Conservation (phyloP, 2,113 vertebrate genomes). For the Anseranas semipalmata region DNA sequence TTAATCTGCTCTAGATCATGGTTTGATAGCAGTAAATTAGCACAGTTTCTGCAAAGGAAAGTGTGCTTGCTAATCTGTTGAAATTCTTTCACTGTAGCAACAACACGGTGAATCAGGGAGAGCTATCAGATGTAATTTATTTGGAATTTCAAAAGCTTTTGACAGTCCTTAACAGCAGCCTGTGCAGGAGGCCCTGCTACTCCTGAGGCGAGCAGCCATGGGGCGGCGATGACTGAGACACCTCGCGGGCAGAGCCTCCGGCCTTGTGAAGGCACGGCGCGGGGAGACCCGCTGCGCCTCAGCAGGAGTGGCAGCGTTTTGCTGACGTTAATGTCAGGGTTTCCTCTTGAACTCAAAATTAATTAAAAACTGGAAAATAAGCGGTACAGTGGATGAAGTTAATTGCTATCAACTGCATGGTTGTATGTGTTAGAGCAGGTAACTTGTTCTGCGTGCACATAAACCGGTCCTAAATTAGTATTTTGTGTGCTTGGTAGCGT, state of each 20-base stretch:
- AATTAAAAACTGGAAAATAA: neutral
- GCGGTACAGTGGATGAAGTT: neutral
- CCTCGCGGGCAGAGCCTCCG: neutral
- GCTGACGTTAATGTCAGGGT: neutral
- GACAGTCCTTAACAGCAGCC: neutral
- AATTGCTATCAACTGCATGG: neutral
- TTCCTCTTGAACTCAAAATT: neutral
- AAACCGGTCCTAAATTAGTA: neutral
- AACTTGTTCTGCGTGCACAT: neutral
- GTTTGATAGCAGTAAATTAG: conserved; percentile 36
- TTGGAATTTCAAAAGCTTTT: conserved; percentile 40
- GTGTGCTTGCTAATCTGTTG: conserved; percentile 9
- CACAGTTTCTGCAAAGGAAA: conserved; percentile 11
- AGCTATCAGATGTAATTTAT: conserved; percentile 3
- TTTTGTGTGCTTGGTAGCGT: neutral
- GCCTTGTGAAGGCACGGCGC: accelerated
- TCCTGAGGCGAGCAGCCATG: neutral
- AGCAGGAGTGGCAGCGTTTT: neutral
- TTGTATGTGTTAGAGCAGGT: neutral
- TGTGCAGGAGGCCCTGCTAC: neutral
- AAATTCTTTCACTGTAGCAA: conserved; percentile 27
- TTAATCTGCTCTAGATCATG: neutral
- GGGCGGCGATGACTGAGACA: neutral
- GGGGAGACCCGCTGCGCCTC: neutral
- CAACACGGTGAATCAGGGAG: neutral